phyloP scores from a whole-genome alignment of 2,113 vertebrate genomes.

The Pteropus alecto region DNA sequence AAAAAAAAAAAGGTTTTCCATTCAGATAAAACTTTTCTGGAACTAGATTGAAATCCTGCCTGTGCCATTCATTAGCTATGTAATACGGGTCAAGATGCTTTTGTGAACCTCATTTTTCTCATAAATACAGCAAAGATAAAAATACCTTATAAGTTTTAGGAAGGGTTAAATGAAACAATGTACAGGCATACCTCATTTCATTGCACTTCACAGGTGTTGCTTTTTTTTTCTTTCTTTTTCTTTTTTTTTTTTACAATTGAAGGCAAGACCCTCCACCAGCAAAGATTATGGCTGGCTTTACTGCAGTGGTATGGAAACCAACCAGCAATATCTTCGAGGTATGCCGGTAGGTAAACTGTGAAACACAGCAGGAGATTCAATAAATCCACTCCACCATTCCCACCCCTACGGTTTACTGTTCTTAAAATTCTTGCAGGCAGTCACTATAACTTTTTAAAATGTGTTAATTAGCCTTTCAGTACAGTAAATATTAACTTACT shows the following conservation, averaged over 20 bases:
- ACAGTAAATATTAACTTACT: background rate
- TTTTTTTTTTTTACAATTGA: background rate
- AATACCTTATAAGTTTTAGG: background rate
- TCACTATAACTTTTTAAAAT: constrained; percentile 11
- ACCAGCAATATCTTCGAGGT: background rate
- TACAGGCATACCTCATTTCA: background rate
- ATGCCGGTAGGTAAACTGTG: background rate
- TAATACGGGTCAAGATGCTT: background rate
- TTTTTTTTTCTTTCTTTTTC: background rate
- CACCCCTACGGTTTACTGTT: background rate
- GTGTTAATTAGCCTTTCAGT: background rate
- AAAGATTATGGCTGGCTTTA: background rate
- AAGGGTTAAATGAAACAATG: background rate
- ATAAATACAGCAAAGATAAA: constrained; percentile 13
- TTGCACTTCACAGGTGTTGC: background rate
- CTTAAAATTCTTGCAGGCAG: background rate
- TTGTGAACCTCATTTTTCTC: background rate
- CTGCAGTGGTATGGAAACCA: background rate
- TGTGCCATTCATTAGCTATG: background rate
- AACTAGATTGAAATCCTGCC: background rate
- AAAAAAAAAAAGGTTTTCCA: background rate
- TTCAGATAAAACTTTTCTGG: constrained; percentile 25
- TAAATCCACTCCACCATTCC: background rate
- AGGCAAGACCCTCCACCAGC: background rate
- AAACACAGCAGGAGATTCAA: background rate